These are phyloP conservation scores for Anoplolepis gracilipes DNA, from an alignment of 1,140 invertebrate species.

Conservation along the genomic window DNA sequence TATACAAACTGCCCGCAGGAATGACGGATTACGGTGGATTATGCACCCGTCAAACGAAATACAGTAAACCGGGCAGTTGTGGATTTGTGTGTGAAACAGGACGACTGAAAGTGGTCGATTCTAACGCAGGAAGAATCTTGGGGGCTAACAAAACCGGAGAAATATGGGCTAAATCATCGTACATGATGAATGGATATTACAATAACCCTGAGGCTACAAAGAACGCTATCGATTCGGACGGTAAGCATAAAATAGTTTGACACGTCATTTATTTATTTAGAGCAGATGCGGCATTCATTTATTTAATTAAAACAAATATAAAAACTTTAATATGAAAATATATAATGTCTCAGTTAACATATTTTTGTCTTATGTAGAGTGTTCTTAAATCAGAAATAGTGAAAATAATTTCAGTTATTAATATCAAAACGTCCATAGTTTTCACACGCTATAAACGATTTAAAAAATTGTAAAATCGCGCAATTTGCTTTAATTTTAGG, in stretches of 20 bases:
- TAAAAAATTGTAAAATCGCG: not conserved
- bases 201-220: conserved; percentile 81
- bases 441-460: not conserved
- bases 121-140: conserved; percentile 81
- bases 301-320: not conserved
- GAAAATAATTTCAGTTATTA: not conserved
- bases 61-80: conserved; percentile 73
- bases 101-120: conserved; percentile 79
- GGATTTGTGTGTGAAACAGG: conserved; percentile 75
- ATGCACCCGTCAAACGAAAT: conserved; percentile 48
- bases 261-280: not conserved
- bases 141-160: conserved; percentile 82
- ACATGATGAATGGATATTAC: conserved; percentile 76
- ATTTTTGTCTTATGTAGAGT: not conserved
- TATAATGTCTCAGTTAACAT: not conserved
- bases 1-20: conserved; percentile 31
- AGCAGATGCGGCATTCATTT: not conserved
- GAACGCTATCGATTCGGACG: conserved; percentile 85
- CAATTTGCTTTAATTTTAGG: conserved; percentile 50
- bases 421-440: not conserved
- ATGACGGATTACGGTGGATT: conserved; percentile 61
- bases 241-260: conserved; percentile 77
- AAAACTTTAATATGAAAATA: not conserved
- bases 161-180: conserved; percentile 80
- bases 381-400: too few relatives aligned